Conservation (phyloP, 2,888 invertebrate species). For the Catotricha subobsoleta region DNA sequence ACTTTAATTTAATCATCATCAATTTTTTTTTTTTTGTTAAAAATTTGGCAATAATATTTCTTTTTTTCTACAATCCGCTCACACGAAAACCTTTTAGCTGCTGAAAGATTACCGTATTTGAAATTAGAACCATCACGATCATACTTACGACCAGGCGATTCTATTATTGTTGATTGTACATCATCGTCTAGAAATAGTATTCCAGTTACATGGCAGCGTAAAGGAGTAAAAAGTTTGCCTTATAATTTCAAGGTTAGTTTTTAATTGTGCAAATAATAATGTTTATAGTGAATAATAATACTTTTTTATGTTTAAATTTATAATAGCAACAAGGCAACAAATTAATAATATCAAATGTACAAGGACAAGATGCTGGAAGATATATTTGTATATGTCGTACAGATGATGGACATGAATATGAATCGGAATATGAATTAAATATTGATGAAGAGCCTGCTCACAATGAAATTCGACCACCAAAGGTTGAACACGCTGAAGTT, state of each 20-base stretch:
- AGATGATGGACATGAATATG: conserved; percentile 32
- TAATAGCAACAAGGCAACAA: conserved; percentile 29
- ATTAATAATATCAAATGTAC: conserved; percentile 52
- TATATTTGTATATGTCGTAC: conserved; percentile 61
- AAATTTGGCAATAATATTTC: no score
- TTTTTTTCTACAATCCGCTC: conserved; percentile 10
- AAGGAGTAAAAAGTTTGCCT: conserved; percentile 22
- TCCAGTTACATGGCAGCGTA: conserved; percentile 25
- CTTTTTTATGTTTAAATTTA: background rate
- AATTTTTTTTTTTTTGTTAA: no score
- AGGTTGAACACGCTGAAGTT: conserved; percentile 25
- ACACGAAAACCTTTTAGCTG: conserved; percentile 11
- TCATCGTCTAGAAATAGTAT: conserved; percentile 23
- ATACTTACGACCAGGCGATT: conserved; percentile 22
- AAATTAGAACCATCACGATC: conserved; percentile 26
- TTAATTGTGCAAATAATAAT: background rate
- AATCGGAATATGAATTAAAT: conserved; percentile 34
- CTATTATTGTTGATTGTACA: conserved; percentile 27
- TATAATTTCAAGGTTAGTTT: conserved; percentile 20
- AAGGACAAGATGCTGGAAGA: conserved; percentile 62
- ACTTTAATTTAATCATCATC: no score
- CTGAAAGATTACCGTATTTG: conserved; percentile 17
- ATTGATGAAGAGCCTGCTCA: conserved; percentile 16
- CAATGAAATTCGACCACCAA: conserved; percentile 17
- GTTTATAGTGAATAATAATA: background rate